These are phyloP conservation scores for Pachypanchax playfairii DNA, from an alignment of 2,113 vertebrate genomes.

Conservation along the genomic window DNA sequence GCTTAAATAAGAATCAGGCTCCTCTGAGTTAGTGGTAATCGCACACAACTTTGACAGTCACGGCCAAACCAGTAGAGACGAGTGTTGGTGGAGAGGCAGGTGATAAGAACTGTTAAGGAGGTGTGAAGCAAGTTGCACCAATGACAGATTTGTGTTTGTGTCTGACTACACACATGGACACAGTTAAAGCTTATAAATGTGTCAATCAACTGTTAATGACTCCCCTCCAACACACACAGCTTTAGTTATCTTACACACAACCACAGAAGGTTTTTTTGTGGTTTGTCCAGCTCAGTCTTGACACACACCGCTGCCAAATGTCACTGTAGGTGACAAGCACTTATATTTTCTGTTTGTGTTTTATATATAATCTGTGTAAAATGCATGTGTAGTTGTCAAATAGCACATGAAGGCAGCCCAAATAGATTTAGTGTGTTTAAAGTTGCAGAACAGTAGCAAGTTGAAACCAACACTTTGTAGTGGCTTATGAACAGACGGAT, in stretches of 20 bases:
- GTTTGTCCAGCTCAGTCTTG: background rate
- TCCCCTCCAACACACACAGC: background rate
- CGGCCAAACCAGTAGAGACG: background rate
- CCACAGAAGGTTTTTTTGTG: background rate
- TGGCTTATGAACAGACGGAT: too few relatives aligned
- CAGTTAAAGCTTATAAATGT: constrained; percentile 25
- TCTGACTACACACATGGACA: constrained; percentile 30
- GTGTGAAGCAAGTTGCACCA: constrained; percentile 8
- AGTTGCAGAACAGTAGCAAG: background rate
- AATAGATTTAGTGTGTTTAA: background rate
- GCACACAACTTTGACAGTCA: too few relatives aligned
- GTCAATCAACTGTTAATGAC: background rate
- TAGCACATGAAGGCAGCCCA: background rate
- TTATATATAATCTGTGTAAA: background rate
- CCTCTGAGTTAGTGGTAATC: too few relatives aligned
- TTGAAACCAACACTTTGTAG: accelerated
- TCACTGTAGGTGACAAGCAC: constrained; percentile 28
- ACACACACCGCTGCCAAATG: constrained; percentile 36
- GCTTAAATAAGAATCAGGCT: too few relatives aligned
- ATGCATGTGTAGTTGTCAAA: background rate
- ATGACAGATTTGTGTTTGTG: constrained; percentile 32
- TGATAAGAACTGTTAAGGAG: constrained; percentile 50
- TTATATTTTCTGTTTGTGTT: too few relatives aligned
- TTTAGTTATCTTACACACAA: background rate
- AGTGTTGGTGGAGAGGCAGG: constrained; percentile 15